These are phyloP conservation scores for Sinopyrophorus schimmeli DNA, from an alignment of 2,888 invertebrate genomes.

Conservation along the genomic window DNA sequence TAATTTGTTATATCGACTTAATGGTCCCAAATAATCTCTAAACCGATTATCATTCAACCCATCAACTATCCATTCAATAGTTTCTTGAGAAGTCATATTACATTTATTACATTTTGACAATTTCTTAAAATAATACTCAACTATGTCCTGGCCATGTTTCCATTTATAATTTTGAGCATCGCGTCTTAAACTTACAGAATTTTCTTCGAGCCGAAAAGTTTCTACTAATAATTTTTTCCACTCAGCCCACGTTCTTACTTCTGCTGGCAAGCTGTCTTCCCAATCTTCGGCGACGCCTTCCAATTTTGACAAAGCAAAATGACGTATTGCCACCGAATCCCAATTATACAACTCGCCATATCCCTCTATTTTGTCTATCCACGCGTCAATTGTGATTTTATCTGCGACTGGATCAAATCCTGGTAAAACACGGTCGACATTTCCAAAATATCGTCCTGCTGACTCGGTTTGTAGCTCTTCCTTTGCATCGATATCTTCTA, in stretches of 20 bases:
- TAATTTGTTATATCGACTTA: slow-evolving; percentile 30
- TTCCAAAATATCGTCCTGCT: slow-evolving; percentile 13
- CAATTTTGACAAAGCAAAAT: slow-evolving; percentile 33
- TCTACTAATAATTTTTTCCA: slow-evolving; percentile 10
- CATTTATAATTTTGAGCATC: slow-evolving; percentile 33
- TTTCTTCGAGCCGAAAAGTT: too few species aligned
- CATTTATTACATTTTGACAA: slow-evolving; percentile 38
- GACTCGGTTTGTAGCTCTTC: too few species aligned
- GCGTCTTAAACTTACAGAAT: slow-evolving; percentile 8
- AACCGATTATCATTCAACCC: slow-evolving; percentile 19
- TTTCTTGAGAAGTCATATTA: slow-evolving; percentile 31
- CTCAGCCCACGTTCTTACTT: slow-evolving; percentile 16
- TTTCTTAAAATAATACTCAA: slow-evolving; percentile 36
- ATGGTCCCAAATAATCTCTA: slow-evolving; percentile 33
- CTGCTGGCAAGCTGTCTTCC: slow-evolving; percentile 29
- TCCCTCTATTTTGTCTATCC: slow-evolving; percentile 25
- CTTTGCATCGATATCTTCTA: too few species aligned
- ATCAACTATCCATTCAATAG: too few species aligned
- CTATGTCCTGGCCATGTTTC: slow-evolving; percentile 29
- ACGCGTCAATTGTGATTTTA: slow-evolving; percentile 21
- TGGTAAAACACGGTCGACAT: slow-evolving; percentile 10
- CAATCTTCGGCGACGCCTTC: slow-evolving; percentile 34
- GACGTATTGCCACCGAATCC: slow-evolving; percentile 26
- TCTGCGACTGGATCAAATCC: slow-evolving; percentile 17
- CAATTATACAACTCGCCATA: slow-evolving; percentile 31